Evolutionary conservation across 35 echinoderm and acorn worm species (phyloP).

Genomic region (Heliocidaris tuberculata): DNA sequence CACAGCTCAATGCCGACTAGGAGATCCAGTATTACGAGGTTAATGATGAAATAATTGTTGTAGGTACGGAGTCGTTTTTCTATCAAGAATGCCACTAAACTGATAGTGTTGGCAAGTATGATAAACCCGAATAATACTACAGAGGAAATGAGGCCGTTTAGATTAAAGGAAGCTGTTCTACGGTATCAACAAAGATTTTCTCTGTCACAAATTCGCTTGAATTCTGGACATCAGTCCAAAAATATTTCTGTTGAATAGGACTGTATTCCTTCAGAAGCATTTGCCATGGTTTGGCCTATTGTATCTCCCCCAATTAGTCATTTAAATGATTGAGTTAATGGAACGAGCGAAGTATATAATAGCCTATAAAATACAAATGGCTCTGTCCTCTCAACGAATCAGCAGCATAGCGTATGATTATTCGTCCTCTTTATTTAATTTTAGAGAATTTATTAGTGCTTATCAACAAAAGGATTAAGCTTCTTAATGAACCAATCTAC

Average conservation of each 20-base stretch:
- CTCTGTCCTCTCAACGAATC: too few species aligned
- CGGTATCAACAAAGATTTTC: background rate
- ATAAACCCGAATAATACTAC: background rate
- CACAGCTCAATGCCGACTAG: constrained; percentile 4
- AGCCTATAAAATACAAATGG: too few species aligned
- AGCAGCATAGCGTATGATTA: too few species aligned
- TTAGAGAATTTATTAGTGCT: too few species aligned
- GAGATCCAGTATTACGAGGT: constrained; percentile 29
- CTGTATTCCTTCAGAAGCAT: background rate
- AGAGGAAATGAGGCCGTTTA: background rate
- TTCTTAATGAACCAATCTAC: too few species aligned
- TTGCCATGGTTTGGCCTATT: background rate
- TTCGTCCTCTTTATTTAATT: too few species aligned
- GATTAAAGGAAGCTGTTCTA: background rate
- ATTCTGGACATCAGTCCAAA: background rate
- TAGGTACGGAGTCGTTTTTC: constrained; percentile 50
- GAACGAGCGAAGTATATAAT: too few species aligned
- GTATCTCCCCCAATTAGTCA: too few species aligned
- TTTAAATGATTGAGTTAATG: too few species aligned
- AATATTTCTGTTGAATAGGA: background rate
- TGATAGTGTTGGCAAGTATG: background rate
- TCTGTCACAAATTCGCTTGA: too few species aligned
- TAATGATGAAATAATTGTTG: constrained; percentile 49
- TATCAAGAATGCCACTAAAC: background rate
- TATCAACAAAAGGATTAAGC: too few species aligned